phyloP scores from a whole-genome alignment of 2,888 invertebrate genomes.

The Tenthredo livida region DNA sequence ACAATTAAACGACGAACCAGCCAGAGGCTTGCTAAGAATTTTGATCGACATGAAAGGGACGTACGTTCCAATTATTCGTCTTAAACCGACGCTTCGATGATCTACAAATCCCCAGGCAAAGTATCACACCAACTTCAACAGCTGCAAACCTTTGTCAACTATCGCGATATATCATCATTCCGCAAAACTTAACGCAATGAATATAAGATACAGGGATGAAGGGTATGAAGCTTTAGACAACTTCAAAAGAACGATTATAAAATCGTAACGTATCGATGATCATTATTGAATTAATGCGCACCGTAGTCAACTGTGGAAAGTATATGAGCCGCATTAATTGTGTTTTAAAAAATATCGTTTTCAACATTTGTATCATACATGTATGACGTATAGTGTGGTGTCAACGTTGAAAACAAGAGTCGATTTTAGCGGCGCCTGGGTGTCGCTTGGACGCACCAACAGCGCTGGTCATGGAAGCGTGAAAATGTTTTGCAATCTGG shows the following conservation, averaged over 20 bases:
- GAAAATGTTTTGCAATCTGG: slow-evolving; percentile 77
- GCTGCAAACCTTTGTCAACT: slow-evolving; percentile 5
- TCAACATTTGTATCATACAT: not conserved
- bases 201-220: not conserved
- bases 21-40: slow-evolving; percentile 19
- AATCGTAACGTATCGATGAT: not conserved
- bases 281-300: not conserved
- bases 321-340: not conserved
- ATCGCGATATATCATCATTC: not conserved
- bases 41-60: slow-evolving; percentile 58
- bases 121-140: slow-evolving; percentile 38
- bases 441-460: slow-evolving; percentile 24
- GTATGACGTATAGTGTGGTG: not conserved
- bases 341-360: not conserved
- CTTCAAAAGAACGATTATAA: too few species aligned
- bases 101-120: slow-evolving; percentile 37
- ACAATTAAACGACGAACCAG: slow-evolving; percentile 67
- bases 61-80: slow-evolving; percentile 56
- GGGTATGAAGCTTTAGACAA: not conserved
- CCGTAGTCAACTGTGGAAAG: not conserved
- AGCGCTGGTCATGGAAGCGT: slow-evolving; percentile 69
- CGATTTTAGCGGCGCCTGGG: slow-evolving; percentile 14
- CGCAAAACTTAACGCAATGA: not conserved
- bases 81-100: slow-evolving; percentile 26
- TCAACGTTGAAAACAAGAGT: slow-evolving; percentile 37